Conservation (phyloP, 2,113 vertebrate genomes). For the Chaetorhynchus papuensis region DNA sequence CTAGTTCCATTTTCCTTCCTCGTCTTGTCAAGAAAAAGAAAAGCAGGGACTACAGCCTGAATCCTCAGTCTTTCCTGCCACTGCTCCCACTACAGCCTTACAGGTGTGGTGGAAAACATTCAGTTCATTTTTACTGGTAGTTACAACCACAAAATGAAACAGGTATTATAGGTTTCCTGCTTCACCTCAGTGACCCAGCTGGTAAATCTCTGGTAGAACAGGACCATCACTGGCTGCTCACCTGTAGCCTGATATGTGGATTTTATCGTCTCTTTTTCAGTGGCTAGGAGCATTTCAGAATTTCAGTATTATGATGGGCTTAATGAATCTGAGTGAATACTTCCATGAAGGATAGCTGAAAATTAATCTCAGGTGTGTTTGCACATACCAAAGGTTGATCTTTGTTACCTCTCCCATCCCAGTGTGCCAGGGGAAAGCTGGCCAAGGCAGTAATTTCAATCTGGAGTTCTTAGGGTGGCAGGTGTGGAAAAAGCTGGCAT, state of each 20-base stretch:
- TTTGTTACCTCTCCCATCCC: neutral
- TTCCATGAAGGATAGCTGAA: neutral
- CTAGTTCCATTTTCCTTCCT: neutral
- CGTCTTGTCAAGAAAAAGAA: neutral
- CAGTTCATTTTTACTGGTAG: neutral
- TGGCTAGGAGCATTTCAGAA: neutral
- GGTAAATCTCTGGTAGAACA: neutral
- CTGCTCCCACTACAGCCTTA: rapidly evolving
- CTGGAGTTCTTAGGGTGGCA: neutral
- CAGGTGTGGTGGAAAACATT: neutral
- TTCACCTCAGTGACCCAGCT: neutral
- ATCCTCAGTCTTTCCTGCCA: neutral
- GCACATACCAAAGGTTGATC: neutral
- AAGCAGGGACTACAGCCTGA: neutral
- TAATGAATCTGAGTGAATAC: neutral
- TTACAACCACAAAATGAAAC: rapidly evolving
- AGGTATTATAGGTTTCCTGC: neutral
- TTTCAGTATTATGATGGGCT: neutral
- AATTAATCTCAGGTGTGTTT: neutral
- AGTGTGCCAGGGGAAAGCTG: neutral
- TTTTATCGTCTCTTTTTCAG: neutral
- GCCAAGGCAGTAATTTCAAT: neutral
- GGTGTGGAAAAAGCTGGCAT: neutral
- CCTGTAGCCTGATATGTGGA: neutral
- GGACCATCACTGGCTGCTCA: neutral